Base-by-base conservation (phyloP, 1,140 invertebrate species). In the Heterodera carotae region DNA sequence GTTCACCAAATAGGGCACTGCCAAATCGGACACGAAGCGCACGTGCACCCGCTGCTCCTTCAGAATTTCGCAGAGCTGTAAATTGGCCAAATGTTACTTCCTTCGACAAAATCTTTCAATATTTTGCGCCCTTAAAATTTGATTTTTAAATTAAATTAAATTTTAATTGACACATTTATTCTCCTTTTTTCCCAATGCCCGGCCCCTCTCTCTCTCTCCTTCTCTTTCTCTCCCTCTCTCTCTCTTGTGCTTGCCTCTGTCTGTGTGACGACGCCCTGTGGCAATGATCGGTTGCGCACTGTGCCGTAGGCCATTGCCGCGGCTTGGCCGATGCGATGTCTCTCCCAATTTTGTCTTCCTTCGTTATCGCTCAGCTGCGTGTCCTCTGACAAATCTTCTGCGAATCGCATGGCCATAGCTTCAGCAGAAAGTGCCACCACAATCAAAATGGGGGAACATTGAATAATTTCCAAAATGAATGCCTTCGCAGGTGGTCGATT, bases 1-100 rank as follows among this genome's bases (percentile, higher is more conserved):
- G 64, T 77, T 56, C 18, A 60, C 67, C 27, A 78, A 56, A n/a
- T 78, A 78, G 12, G 77, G 77, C 25, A 77, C 77, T 8, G 69
- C 77, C 48, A 78, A 34, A 33, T 72, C 76, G 36, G 69, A 62
- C 2, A 77, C 12, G 36, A 75, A 74, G 31, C 39, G 43, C 29
- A 29, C 33, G 39, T 36, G 15, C 27, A 59, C 39, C 6, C 22
- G 69, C 0, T 15, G 39, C 33, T 74, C 36, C 34, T 75, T 76
- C 43, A 76, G 34, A 39, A 76, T 60, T 33, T 27, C 64, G 18
- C 76, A 77, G 8, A 77, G 34, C 70, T 77, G 18, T 8, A 12
- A 43, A 33, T 75, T 53, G 48, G 48, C 48, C 48, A 22, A 22
- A 53, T 22, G 12, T 39, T 39, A 8, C n/a, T n/a, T n/a, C n/a